Percentiles rank a stretch among this genome's conserved stretches.
These are phyloP conservation scores for Hiodon tergisus DNA, from an alignment of 2,113 vertebrate species.

Conservation along the genomic window DNA sequence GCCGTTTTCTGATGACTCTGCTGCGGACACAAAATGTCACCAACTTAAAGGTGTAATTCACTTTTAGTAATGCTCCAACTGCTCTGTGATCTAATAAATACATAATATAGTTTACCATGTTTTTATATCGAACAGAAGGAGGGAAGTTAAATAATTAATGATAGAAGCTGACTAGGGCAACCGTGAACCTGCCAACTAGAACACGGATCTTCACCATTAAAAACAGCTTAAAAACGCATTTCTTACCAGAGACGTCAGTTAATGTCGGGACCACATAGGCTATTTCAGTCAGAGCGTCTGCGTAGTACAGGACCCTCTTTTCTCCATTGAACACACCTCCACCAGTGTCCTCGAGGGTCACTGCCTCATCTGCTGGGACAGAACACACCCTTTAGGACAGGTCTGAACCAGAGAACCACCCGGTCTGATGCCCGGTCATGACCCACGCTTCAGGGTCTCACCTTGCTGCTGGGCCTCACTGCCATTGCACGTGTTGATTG, in stretches of 20 bases:
- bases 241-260: slow-evolving; percentile 72
- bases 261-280: slow-evolving; percentile 81
- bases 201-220: neutral
- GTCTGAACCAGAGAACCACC: neutral
- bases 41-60: neutral
- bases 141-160: neutral
- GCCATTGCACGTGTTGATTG: slow-evolving; percentile 66
- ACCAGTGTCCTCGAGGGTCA: slow-evolving; percentile 65
- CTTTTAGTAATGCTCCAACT: neutral
- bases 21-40: slow-evolving; percentile 44
- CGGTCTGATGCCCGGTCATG: neutral
- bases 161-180: too few relatives aligned
- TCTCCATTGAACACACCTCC: slow-evolving; percentile 81
- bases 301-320: slow-evolving; percentile 79
- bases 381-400: neutral
- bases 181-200: too few relatives aligned
- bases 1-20: slow-evolving; percentile 75
- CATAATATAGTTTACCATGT: too few relatives aligned
- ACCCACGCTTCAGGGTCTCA: slow-evolving; percentile 30
- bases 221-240: neutral
- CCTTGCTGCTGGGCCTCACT: slow-evolving; percentile 62
- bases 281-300: slow-evolving; percentile 81
- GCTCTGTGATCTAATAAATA: too few relatives aligned
- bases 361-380: slow-evolving; percentile 62
- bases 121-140: neutral